A percentile compares a stretch with the other conserved stretches of the same genome.
These are phyloP conservation scores for Trogon surrucura DNA, from an alignment of 2,113 vertebrate genomes.

Conservation along the genomic window DNA sequence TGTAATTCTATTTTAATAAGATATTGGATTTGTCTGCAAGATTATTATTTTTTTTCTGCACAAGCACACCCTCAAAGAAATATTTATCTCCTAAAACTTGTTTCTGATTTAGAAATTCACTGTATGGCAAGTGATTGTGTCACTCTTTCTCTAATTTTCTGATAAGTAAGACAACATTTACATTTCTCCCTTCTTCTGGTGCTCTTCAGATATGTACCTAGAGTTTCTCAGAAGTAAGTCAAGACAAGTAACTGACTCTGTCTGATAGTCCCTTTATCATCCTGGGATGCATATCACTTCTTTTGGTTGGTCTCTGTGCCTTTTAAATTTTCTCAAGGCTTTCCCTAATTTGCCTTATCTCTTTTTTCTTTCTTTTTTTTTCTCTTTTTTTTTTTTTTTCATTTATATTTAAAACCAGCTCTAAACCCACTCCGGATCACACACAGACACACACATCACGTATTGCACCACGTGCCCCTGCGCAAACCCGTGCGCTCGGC, in stretches of 20 bases:
- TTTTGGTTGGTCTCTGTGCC: neutral
- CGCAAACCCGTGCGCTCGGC: fast-evolving
- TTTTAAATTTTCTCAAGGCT: neutral
- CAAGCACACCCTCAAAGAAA: slow-evolving; percentile 13
- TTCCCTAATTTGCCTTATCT: neutral
- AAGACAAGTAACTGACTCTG: neutral
- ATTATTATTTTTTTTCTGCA: slow-evolving; percentile 15
- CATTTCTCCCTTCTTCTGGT: neutral
- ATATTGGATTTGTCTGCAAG: slow-evolving; percentile 41
- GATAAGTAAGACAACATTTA: neutral
- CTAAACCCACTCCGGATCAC: neutral
- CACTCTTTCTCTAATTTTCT: neutral
- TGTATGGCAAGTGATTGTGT: neutral
- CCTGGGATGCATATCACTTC: neutral
- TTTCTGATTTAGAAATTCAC: neutral
- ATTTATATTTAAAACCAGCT: neutral
- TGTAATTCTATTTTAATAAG: slow-evolving; percentile 59
- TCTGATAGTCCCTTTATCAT: neutral
- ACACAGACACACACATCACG: neutral
- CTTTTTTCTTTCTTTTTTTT: neutral
- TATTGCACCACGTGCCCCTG: fast-evolving
- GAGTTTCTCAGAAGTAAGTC: neutral
- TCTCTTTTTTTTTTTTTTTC: neutral
- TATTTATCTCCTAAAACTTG: slow-evolving; percentile 32
- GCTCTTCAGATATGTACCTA: neutral